These are phyloP conservation scores for Pelagia noctiluca DNA, from an alignment of 30 jellyfish, hydroid and myxozoan species.

Conservation along the genomic window DNA sequence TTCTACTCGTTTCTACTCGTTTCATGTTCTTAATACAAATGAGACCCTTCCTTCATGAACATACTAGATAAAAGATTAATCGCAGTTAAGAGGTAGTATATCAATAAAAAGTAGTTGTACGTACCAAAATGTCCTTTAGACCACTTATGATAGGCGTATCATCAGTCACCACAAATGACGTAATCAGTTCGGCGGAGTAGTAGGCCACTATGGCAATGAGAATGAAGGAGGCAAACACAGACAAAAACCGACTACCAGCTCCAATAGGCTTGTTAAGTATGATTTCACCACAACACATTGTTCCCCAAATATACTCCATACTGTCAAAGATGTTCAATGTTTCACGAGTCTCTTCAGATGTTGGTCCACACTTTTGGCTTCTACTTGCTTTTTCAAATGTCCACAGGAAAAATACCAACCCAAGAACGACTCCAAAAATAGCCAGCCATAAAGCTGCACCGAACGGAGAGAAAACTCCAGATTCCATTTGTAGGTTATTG, in stretches of 20 bases:
- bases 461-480: constrained; percentile 14
- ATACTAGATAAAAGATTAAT: too few species aligned
- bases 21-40: too few species aligned
- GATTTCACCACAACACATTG: constrained; percentile 36
- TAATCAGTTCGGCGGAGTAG: constrained; percentile 28
- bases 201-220: neutral
- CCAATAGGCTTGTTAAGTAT: constrained; percentile 20
- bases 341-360: neutral
- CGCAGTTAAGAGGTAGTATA: too few species aligned
- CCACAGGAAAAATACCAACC: constrained; percentile 14
- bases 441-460: constrained; percentile 4
- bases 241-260: constrained; percentile 4
- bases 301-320: constrained; percentile 46
- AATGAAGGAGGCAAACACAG: neutral
- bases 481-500: neutral
- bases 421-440: neutral
- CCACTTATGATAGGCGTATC: constrained; percentile 31
- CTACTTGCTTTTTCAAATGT: constrained; percentile 16
- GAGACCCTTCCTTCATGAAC: too few species aligned
- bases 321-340: constrained; percentile 30
- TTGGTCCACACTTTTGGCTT: neutral
- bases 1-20: too few species aligned
- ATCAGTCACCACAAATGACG: constrained; percentile 19
- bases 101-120: too few species aligned
- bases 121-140: constrained; percentile 6